Evolutionary conservation across 2,113 vertebrate species (phyloP), one percentile per base, ranked within the genome.

Genomic region (Tachuris rubrigastra): DNA sequence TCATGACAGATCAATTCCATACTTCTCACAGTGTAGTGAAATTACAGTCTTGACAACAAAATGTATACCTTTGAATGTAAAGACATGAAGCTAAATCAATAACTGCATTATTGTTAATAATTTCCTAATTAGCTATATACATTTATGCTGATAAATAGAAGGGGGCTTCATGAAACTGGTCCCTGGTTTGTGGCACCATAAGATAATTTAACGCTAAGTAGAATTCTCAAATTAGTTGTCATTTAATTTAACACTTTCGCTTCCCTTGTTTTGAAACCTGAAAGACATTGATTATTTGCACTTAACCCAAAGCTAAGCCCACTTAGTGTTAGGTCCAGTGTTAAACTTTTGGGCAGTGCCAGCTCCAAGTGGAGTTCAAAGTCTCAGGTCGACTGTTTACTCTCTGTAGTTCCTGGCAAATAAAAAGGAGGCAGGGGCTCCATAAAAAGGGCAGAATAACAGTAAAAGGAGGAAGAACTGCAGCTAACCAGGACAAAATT

Each of bases 41-140:
- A 89, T 96, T 95, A 83, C 39, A 59, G 65, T 92, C 75, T 58
- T 90, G n/a, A 84, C 39, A 67, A 90, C 60, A 93, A 97, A 95
- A 85, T 16, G 10, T 73, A 49, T 47, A 46, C 23, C 35, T 94
- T 63, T 83, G 68, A 94, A 97, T 6, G 13, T 75, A 62, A 2
- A 28, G 20, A 37, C 55, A 71, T 91, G 79, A 95, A 86, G 35
- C 66, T 91, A 93, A 94, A 93, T 96, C 96, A 91, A 90, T 96
- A 96, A 72, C 22, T 78, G 39, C 20, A 63, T 88, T 89, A 90
- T 87, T 95, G 65, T 89, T 94, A 96, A 88, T 96, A 91, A 87
- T 78, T 95, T 95, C 67, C 59, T 93, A 89, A 97, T 97, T 94
- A 93, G 72, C 5, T 47, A 25, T 53, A 62, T 59, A 35, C 2